Base-by-base conservation (phyloP, 1,140 invertebrate species). In the Saccostrea echinata region DNA sequence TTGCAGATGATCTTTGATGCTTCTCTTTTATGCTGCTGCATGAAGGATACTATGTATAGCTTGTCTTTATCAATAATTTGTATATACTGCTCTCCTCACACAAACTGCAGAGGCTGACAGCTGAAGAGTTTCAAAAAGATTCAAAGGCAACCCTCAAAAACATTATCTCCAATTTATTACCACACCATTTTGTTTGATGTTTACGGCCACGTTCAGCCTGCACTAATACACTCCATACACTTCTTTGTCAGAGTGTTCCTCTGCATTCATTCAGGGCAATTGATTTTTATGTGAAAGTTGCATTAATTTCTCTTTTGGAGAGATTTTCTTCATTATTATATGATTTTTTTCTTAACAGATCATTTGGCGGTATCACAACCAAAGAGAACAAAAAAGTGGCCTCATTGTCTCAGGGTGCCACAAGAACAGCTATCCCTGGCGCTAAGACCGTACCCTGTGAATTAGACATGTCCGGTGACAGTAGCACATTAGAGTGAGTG, bases 311-410 rank as follows among this genome's bases (percentile, higher is more conserved):
- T 76, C 68, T 33, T 27, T 76, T 30, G 21, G 27, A 83, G 35
- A 52, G 81, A 53, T 83, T 83, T 52, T 12, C 21, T 43, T 43
- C 18, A 52, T 51, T 83, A 52, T 27, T 83, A 0, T 1, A 21
- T 82, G 51, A 18, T 51, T 51, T 82, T 43, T 43, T 53, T 12
- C 68, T 84, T 90, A 88, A 6, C 88, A 94, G 93, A 89, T 93
- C 92, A 88, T 94, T 93, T 86, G 89, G 91, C 86, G 92, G 92
- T 80, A 90, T 90, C 84, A 81, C 91, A 53, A 88, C 90, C 33
- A 90, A 91, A 71, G 92, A 93, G 27, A 92, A 91, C 61, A 90
- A 89, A 35, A 86, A 85, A 83, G 84, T 71, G 64, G 88, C 30
- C 18, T 86, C 80, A 3, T 51, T 84, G 53, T 90, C 87, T 57